phyloP scores from a whole-genome alignment of 2,888 invertebrate genomes.

The Onchidella celtica region DNA sequence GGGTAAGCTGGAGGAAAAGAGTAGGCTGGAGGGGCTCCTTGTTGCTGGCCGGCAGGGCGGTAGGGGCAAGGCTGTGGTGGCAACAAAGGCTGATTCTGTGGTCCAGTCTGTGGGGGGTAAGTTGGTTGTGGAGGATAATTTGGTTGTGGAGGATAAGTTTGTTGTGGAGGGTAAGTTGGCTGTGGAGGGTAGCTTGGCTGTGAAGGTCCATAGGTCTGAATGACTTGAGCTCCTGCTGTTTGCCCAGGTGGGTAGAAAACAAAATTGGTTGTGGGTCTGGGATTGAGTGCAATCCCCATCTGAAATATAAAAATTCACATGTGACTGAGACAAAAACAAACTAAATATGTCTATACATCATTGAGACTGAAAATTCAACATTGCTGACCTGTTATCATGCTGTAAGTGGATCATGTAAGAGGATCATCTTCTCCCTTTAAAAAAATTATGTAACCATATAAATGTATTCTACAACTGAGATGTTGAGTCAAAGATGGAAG shows the following conservation, averaged over 20 bases:
- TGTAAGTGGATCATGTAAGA: too few relatives aligned
- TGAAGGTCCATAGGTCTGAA: not conserved
- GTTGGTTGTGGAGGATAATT: not conserved
- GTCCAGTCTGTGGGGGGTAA: not conserved
- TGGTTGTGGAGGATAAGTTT: too few relatives aligned
- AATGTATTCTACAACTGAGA: too few relatives aligned
- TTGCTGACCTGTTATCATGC: too few relatives aligned
- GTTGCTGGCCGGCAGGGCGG: not conserved
- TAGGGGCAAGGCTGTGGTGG: not conserved
- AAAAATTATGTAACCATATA: too few relatives aligned
- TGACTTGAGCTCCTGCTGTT: not conserved
- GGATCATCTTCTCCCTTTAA: too few relatives aligned
- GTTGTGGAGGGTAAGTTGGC: too few relatives aligned
- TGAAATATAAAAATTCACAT: not conserved
- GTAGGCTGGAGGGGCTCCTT: slow-evolving; percentile 16
- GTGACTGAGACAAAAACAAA: too few relatives aligned
- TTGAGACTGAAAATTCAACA: too few relatives aligned
- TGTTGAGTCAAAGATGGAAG: too few relatives aligned
- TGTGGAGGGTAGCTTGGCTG: not conserved
- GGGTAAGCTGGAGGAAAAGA: slow-evolving; percentile 28
- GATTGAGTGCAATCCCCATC: not conserved
- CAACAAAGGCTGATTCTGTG: not conserved
- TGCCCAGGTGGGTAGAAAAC: not conserved
- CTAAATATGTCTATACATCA: too few relatives aligned
- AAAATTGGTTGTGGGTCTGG: not conserved